Percentiles rank a stretch among this genome's conserved stretches.
These are phyloP conservation scores for Scaptomyza pallida DNA, from an alignment of 1,140 invertebrate genomes.

Conservation along the genomic window DNA sequence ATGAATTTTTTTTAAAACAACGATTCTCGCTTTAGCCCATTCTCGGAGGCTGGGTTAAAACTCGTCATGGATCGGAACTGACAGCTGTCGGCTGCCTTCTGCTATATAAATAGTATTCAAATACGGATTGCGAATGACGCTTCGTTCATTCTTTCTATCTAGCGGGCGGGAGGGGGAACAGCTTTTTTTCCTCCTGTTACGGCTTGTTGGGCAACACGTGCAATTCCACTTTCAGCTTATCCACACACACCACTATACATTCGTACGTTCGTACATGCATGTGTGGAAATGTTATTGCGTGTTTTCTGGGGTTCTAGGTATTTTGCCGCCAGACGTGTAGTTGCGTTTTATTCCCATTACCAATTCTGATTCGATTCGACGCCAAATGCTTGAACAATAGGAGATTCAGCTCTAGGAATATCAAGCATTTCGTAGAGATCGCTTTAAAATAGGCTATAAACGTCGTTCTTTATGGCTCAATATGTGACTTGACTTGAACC, in stretches of 20 bases:
- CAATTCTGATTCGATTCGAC: conserved; percentile 71
- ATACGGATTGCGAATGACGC: conserved; percentile 61
- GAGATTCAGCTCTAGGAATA: too few species aligned
- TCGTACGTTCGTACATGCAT: conserved; percentile 25
- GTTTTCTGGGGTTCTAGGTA: conserved; percentile 33
- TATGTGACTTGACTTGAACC: conserved; percentile 13
- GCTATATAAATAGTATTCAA: conserved; percentile 71
- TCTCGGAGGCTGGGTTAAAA: conserved; percentile 6
- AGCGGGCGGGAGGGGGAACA: too few species aligned
- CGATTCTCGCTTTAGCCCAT: background rate
- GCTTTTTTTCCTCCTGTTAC: conserved; percentile 17
- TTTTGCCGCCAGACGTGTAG: conserved; percentile 22
- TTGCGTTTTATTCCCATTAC: conserved; percentile 72
- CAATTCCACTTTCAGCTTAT: conserved; percentile 30
- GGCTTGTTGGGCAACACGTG: conserved; percentile 56
- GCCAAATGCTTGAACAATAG: conserved; percentile 15
- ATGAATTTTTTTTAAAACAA: conserved; percentile 25
- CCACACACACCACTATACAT: background rate
- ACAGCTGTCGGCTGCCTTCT: conserved; percentile 31
- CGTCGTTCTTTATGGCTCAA: conserved; percentile 40
- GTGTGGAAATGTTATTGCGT: conserved; percentile 48
- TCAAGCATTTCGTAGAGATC: conserved; percentile 6
- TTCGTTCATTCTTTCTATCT: conserved; percentile 23
- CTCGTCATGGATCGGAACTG: conserved; percentile 42
- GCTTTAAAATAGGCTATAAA: conserved; percentile 16